phyloP scores from a whole-genome alignment of 2,797 vertebrate genomes.

The Taenioides sp. region DNA sequence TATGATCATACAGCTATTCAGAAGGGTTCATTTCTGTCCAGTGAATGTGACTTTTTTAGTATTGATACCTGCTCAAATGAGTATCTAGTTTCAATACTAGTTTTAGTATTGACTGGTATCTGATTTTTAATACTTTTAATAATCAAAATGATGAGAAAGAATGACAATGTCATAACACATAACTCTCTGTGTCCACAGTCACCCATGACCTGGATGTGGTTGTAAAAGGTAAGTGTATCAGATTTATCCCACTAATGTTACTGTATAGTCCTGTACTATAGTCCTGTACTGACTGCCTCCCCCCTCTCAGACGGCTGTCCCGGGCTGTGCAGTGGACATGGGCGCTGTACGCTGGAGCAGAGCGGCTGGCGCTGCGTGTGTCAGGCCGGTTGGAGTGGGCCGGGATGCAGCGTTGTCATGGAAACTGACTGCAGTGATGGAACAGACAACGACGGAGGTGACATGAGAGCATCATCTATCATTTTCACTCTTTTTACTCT shows the following conservation, averaged over 20 bases:
- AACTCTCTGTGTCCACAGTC: conserved; percentile 52
- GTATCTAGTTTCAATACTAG: no score
- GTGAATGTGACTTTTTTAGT: no score
- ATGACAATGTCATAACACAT: no score
- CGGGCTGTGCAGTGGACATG: conserved; percentile 94
- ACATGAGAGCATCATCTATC: conserved; percentile 70
- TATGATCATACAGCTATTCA: no score
- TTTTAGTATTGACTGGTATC: no score
- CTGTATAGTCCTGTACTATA: no score
- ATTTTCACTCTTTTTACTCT: conserved; percentile 54
- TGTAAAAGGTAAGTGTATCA: conserved; percentile 67
- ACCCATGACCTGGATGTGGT: conserved; percentile 74
- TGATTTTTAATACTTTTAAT: no score
- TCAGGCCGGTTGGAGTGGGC: conserved; percentile 96
- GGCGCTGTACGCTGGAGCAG: conserved; percentile 95
- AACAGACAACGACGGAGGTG: conserved; percentile 97
- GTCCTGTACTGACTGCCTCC: no score
- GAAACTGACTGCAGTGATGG: conserved; percentile 96
- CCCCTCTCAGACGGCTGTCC: conserved; percentile 88
- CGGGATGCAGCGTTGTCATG: conserved; percentile 95
- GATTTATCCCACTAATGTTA: conserved; percentile 2
- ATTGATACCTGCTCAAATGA: no score
- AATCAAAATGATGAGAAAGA: no score
- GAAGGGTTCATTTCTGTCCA: no score
- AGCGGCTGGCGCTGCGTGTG: conserved; percentile 97